phyloP scores from a whole-genome alignment of 2,888 invertebrate species.

The Trichopria drosophilae region DNA sequence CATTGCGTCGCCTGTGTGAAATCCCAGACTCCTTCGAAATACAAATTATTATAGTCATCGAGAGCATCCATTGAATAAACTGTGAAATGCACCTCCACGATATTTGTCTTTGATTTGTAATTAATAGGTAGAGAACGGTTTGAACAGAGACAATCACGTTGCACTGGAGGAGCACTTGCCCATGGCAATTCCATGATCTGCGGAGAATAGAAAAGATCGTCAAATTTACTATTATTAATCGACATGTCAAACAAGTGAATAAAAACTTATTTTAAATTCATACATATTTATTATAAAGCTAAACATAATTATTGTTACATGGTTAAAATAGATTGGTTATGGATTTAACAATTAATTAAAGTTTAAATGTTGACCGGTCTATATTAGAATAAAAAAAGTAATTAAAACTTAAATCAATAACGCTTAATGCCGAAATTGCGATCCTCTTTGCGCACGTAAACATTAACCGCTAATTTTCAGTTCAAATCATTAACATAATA shows the following conservation, averaged over 20 bases:
- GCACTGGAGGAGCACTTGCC: slow-evolving; percentile 70
- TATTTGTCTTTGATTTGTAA: slow-evolving; percentile 74
- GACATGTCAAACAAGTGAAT: not conserved
- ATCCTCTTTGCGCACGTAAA: no score
- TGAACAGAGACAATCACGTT: slow-evolving; percentile 80
- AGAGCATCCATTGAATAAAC: slow-evolving; percentile 81
- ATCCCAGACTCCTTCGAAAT: slow-evolving; percentile 83
- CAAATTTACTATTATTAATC: not conserved
- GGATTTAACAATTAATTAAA: no score
- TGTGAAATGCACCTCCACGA: slow-evolving; percentile 80
- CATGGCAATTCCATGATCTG: slow-evolving; percentile 79
- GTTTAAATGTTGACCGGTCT: no score
- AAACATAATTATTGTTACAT: no score
- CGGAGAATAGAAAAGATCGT: not conserved
- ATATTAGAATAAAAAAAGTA: no score
- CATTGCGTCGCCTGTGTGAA: slow-evolving; percentile 76
- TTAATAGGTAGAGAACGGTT: slow-evolving; percentile 69
- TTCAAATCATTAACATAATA: no score
- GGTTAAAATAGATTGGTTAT: no score
- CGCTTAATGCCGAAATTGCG: no score
- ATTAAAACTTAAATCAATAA: no score
- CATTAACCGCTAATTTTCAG: no score
- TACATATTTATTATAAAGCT: not conserved
- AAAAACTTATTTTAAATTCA: not conserved
- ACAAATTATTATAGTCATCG: slow-evolving; percentile 82